These are phyloP conservation scores for Philhelius pedissequus DNA, from an alignment of 2,888 invertebrate genomes.

Conservation along the genomic window DNA sequence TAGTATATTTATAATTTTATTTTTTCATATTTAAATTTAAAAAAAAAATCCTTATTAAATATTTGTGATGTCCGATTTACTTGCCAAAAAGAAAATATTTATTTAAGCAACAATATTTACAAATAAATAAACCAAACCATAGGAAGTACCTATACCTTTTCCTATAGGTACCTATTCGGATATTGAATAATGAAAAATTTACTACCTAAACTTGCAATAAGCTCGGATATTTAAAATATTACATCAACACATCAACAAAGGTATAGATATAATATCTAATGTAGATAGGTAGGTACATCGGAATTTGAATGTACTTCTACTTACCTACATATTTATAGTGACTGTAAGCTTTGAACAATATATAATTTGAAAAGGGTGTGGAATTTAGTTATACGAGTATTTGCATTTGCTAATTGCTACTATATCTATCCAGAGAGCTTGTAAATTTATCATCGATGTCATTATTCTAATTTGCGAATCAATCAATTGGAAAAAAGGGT, in stretches of 20 bases:
- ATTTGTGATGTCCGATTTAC: slow-evolving; percentile 50
- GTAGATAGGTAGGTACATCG: no score
- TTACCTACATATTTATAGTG: no score
- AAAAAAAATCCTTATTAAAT: slow-evolving; percentile 15
- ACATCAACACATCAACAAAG: slow-evolving; percentile 3
- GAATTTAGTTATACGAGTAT: slow-evolving; percentile 19
- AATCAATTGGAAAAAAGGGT: slow-evolving; percentile 68
- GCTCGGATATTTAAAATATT: slow-evolving; percentile 28
- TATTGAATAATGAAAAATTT: slow-evolving; percentile 53
- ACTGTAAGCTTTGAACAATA: neutral
- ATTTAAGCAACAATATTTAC: slow-evolving; percentile 50
- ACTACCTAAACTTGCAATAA: slow-evolving; percentile 31
- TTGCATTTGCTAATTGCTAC: slow-evolving; percentile 2
- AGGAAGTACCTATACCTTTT: slow-evolving; percentile 53
- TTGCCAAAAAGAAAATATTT: slow-evolving; percentile 50
- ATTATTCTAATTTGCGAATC: slow-evolving; percentile 39
- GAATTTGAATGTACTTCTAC: neutral
- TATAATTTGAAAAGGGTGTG: slow-evolving; percentile 49
- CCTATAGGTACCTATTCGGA: no score
- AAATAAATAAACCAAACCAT: neutral
- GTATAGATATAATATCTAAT: neutral
- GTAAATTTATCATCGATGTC: slow-evolving; percentile 27
- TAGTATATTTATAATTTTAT: slow-evolving; percentile 17
- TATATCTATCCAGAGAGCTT: neutral
- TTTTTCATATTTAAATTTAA: slow-evolving; percentile 45